Evolutionary conservation across 2,888 invertebrate species (phyloP).

Genomic region (Mythimna impura): DNA sequence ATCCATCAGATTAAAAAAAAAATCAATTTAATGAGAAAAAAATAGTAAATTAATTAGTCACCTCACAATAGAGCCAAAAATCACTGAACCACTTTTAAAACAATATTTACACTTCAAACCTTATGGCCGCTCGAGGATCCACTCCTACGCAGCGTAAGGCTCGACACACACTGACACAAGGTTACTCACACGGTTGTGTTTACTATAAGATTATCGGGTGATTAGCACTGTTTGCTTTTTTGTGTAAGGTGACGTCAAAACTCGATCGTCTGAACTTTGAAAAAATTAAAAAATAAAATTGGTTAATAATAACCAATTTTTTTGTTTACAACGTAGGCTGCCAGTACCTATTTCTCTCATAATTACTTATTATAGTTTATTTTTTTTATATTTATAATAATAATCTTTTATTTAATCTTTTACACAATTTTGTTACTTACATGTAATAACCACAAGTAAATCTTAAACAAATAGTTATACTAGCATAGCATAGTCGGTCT

Average conservation of each 20-base stretch:
- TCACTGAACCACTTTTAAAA: constrained; percentile 23
- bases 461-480: too few species aligned
- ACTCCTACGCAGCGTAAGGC: constrained; percentile 68
- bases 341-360: not conserved
- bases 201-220: constrained; percentile 71
- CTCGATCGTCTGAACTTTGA: not conserved
- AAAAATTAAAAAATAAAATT: constrained; percentile 22
- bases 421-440: too few species aligned
- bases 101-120: constrained; percentile 40
- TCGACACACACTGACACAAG: constrained; percentile 69
- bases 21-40: not conserved
- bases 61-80: constrained; percentile 7
- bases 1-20: not conserved
- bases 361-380: not conserved
- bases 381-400: too few species aligned
- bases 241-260: constrained; percentile 63
- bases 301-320: not conserved
- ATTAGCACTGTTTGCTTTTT: constrained; percentile 70
- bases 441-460: too few species aligned
- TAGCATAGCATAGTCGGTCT: too few species aligned
- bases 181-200: constrained; percentile 68
- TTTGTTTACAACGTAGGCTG: not conserved
- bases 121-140: constrained; percentile 43
- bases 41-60: constrained; percentile 6
- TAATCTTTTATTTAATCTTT: too few species aligned